Conservation (phyloP, 2,113 vertebrate species). For the Sinocyclocheilus grahami region DNA sequence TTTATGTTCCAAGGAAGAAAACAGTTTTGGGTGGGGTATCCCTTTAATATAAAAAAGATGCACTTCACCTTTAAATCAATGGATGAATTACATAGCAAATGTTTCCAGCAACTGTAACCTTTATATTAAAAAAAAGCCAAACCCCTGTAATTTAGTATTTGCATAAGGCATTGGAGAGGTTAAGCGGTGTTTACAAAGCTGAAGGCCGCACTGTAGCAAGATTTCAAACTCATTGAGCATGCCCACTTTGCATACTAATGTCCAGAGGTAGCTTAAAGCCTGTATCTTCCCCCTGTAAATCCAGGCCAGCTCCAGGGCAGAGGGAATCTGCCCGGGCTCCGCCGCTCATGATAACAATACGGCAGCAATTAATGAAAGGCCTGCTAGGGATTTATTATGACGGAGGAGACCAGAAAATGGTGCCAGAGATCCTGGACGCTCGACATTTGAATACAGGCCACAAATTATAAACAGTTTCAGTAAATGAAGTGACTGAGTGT, state of each 20-base stretch:
- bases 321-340: conserved; percentile 62
- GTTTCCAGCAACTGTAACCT: not conserved
- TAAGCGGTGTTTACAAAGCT: conserved; percentile 54
- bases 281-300: conserved; percentile 61
- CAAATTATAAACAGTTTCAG: conserved; percentile 90
- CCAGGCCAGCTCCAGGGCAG: conserved; percentile 65
- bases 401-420: conserved; percentile 65
- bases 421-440: conserved; percentile 71
- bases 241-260: conserved; percentile 67
- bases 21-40: not conserved
- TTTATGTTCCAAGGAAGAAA: not conserved
- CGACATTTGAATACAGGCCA: conserved; percentile 83
- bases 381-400: conserved; percentile 71
- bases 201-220: conserved; percentile 27
- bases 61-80: not conserved
- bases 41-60: not conserved
- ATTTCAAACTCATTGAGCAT: conserved; percentile 60
- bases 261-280: conserved; percentile 51
- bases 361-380: conserved; percentile 68
- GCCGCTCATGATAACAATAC: conserved; percentile 69
- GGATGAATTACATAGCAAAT: not conserved
- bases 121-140: not conserved
- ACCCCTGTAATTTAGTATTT: conserved; percentile 28
- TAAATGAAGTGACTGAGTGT: conserved; percentile 81
- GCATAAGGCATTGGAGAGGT: conserved; percentile 37